Evolutionary conservation across 1,140 invertebrate species (phyloP).

Genomic region (Microplitis mediator): DNA sequence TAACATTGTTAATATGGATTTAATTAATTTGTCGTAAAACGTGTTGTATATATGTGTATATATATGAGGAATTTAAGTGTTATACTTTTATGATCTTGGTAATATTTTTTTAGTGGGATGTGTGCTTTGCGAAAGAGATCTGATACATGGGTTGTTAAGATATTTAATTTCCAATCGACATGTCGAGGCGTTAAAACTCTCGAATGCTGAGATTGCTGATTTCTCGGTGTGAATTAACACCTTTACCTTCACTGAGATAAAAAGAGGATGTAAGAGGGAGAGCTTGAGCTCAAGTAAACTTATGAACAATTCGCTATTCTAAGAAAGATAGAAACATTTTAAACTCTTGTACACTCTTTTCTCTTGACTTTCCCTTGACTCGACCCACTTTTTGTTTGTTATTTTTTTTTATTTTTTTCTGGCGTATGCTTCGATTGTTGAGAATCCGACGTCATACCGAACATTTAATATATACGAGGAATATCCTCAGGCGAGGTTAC

Average conservation of each 20-base stretch:
- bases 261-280: no score
- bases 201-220: no score
- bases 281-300: neutral
- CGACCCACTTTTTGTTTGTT: conserved; percentile 30
- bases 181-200: no score
- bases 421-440: conserved; percentile 16
- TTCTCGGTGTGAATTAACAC: no score
- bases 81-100: no score
- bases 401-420: conserved; percentile 25
- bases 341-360: conserved; percentile 2
- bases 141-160: no score
- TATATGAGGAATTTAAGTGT: neutral
- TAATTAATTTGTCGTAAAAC: neutral
- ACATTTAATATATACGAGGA: conserved; percentile 10
- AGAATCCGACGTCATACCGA: conserved; percentile 11
- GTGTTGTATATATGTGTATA: neutral
- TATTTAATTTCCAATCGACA: neutral
- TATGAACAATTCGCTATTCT: neutral
- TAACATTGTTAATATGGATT: no score
- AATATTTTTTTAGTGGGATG: no score
- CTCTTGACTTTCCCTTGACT: conserved; percentile 23
- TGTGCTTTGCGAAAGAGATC: no score
- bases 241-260: no score
- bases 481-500: neutral
- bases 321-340: conserved; percentile 2